Base-by-base conservation (phyloP, 1,140 invertebrate species). In the Psilanteris sp. region DNA sequence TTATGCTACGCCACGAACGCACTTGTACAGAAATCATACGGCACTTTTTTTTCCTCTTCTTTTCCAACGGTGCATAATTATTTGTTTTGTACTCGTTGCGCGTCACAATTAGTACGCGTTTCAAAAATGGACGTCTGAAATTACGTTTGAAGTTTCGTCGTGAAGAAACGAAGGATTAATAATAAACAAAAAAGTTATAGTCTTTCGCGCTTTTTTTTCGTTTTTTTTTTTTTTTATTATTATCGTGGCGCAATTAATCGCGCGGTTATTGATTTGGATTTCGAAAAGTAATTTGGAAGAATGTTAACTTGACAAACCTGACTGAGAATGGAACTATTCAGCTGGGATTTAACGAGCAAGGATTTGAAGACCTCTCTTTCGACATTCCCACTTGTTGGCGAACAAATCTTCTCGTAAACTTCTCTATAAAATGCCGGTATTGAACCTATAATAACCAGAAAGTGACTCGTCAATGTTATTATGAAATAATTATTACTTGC, bases 391-490 rank as follows among this genome's bases (percentile, higher is more conserved):
- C 88, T 90, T 78, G 91, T 90, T 15, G 91, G 89, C 48, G 91
- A 92, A 61, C 91, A 90, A 43, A 92, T 91, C 77, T 84, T 87
- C 74, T 92, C 91, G 78, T 91, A 92, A 41, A 92, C 86, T 80
- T 92, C 91, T 54, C 92, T 82, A 77, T 92, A 93, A 79, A 90
- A 90, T 6, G 90, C 86, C 48, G 92, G 92, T 74, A 92, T 90
- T 11, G 90, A 89, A 74, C 91, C 92, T 93, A 80, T 61, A 48
- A 73, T 34, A 34, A 22, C 16, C 24, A 2, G n/a, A n/a, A n/a
- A n/a, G n/a, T n/a, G n/a, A n/a, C n/a, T n/a, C n/a, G n/a, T n/a
- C n/a, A n/a, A n/a, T n/a, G n/a, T n/a, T n/a, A n/a, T n/a, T n/a
- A n/a, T n/a, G n/a, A n/a, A n/a, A n/a, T n/a, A n/a, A n/a, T n/a